Evolutionary conservation across 1,140 invertebrate genomes (phyloP).

Genomic region (Scylla paramamosain): DNA sequence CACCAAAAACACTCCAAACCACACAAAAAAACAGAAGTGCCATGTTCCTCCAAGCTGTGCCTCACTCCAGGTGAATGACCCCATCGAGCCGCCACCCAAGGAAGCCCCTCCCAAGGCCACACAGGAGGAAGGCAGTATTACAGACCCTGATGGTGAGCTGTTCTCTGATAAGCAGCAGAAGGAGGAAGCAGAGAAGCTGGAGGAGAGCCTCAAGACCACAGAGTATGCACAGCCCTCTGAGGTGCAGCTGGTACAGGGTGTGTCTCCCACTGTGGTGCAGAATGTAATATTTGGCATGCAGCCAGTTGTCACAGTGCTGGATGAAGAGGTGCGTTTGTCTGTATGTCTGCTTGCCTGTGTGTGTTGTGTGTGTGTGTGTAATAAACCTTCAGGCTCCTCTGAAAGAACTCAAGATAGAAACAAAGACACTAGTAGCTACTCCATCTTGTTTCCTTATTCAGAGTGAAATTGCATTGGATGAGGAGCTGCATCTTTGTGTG

Average conservation of each 20-base stretch:
- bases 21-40: neutral
- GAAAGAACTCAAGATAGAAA: no score
- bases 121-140: neutral
- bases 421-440: no score
- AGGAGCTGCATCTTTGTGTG: no score
- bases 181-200: slow-evolving; percentile 31
- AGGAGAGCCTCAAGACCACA: slow-evolving; percentile 29
- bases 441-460: no score
- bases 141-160: neutral
- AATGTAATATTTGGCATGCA: neutral
- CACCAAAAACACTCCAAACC: neutral
- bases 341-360: neutral
- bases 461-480: no score
- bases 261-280: neutral
- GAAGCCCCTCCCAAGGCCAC: neutral
- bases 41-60: no score
- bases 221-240: slow-evolving; percentile 37
- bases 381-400: no score
- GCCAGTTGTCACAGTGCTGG: slow-evolving; percentile 4
- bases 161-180: slow-evolving; percentile 60
- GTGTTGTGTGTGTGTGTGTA: neutral
- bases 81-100: neutral
- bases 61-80: neutral
- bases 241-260: neutral
- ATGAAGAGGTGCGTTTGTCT: slow-evolving; percentile 33